phyloP scores from a whole-genome alignment of 1,140 invertebrate species.

The Latrodectus geometricus region DNA sequence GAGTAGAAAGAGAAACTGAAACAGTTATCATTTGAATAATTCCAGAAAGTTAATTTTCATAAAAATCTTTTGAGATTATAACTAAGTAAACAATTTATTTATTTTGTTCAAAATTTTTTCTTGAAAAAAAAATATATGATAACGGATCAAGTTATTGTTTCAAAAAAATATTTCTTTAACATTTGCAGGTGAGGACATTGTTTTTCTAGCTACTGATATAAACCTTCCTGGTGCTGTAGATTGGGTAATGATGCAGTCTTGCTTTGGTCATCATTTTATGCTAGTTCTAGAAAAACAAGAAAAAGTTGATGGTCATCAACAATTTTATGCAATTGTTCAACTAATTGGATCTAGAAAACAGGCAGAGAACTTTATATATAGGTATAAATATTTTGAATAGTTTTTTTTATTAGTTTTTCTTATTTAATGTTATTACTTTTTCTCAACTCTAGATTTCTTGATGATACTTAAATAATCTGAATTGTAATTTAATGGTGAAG shows the following conservation, averaged over 20 bases:
- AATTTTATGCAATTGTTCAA: conserved; percentile 99
- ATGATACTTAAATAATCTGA: too few relatives aligned
- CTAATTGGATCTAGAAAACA: conserved; percentile 98
- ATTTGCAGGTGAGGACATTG: conserved; percentile 88
- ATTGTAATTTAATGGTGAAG: too few relatives aligned
- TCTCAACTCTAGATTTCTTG: too few relatives aligned
- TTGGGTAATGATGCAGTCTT: conserved; percentile 99
- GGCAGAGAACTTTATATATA: conserved; percentile 98
- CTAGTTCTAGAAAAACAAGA: conserved; percentile 99
- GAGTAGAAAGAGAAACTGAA: too few relatives aligned
- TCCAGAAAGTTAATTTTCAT: not conserved
- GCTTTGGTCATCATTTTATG: conserved; percentile 99
- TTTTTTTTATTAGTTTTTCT: not conserved
- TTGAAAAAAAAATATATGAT: not conserved
- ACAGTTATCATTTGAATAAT: too few relatives aligned
- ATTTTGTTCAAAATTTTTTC: not conserved
- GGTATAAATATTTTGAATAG: conserved; percentile 11
- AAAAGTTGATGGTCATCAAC: conserved; percentile 96
- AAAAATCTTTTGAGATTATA: not conserved
- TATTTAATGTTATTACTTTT: too few relatives aligned
- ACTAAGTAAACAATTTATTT: not conserved
- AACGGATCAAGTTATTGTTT: not conserved
- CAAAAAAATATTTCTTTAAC: too few relatives aligned
- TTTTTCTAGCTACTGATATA: conserved; percentile 99
- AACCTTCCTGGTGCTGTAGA: conserved; percentile 99